Percentiles rank a stretch among this genome's conserved stretches.
phyloP scores from a whole-genome alignment of 2,797 vertebrate genomes.

The Falco rusticolus region DNA sequence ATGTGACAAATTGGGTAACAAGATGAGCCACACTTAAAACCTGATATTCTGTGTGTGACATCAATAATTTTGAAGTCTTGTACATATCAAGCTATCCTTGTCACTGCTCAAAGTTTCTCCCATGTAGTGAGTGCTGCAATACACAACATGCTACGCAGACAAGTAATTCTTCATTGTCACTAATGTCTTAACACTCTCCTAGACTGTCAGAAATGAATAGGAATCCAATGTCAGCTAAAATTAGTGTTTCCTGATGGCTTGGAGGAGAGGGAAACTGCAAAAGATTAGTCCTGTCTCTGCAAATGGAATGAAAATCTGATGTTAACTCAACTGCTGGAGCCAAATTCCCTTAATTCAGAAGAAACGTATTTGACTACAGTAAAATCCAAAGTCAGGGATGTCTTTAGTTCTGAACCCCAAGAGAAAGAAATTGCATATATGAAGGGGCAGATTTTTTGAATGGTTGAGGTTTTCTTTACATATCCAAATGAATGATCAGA shows the following conservation, averaged over 20 bases:
- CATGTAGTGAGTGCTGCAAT: neutral
- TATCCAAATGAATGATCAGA: neutral
- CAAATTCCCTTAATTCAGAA: neutral
- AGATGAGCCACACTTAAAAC: neutral
- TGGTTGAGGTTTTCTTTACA: neutral
- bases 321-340: neutral
- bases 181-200: neutral
- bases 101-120: neutral
- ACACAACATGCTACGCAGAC: neutral
- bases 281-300: neutral
- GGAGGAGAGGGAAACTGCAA: neutral
- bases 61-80: conserved; percentile 32
- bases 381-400: neutral
- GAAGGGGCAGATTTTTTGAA: neutral
- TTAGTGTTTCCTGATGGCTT: conserved; percentile 13
- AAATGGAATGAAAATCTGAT: neutral
- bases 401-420: neutral
- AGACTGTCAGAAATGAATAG: neutral
- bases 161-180: conserved; percentile 32
- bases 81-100: neutral
- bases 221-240: conserved; percentile 24
- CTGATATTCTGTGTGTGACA: neutral
- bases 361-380: neutral
- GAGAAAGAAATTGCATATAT: neutral
- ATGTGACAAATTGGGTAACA: conserved; percentile 6